phyloP scores from a whole-genome alignment of 2,797 vertebrate species.

The Phalloptychus januarius region DNA sequence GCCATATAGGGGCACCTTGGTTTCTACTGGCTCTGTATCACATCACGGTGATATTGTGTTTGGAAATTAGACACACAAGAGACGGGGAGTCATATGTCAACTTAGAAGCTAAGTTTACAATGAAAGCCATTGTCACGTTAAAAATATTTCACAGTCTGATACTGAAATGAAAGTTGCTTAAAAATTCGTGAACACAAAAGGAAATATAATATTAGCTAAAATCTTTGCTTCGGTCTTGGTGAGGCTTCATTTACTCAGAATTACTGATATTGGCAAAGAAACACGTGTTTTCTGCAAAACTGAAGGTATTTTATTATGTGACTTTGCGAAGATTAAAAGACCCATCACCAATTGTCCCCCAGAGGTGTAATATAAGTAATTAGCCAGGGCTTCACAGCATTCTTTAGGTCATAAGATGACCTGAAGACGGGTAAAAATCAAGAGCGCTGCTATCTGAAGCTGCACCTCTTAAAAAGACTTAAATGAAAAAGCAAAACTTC shows the following conservation, averaged over 20 bases:
- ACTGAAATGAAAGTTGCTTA: not conserved
- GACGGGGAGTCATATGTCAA: not conserved
- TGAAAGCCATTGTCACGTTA: not conserved
- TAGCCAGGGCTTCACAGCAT: conserved; percentile 45
- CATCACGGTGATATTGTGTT: conserved; percentile 38
- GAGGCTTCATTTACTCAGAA: conserved; percentile 24
- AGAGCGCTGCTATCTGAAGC: conserved; percentile 17
- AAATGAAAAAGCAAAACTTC: conserved; percentile 33
- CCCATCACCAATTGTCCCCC: conserved; percentile 32
- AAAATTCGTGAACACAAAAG: not conserved
- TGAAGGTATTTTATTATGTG: conserved; percentile 24
- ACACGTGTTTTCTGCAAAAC: not conserved
- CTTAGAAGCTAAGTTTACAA: not conserved
- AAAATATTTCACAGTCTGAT: not conserved
- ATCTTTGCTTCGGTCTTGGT: not conserved
- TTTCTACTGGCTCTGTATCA: conserved; percentile 54
- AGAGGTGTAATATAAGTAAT: conserved; percentile 31
- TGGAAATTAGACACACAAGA: conserved; percentile 19
- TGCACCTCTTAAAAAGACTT: conserved; percentile 7
- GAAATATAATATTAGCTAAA: not conserved
- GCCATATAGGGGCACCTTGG: conserved; percentile 86
- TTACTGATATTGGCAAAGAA: conserved; percentile 36
- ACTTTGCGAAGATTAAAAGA: conserved; percentile 42
- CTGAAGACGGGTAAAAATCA: conserved; percentile 25
- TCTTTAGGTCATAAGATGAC: conserved; percentile 29